Conservation (phyloP, 1,140 invertebrate genomes). For the Caerostris darwini region DNA sequence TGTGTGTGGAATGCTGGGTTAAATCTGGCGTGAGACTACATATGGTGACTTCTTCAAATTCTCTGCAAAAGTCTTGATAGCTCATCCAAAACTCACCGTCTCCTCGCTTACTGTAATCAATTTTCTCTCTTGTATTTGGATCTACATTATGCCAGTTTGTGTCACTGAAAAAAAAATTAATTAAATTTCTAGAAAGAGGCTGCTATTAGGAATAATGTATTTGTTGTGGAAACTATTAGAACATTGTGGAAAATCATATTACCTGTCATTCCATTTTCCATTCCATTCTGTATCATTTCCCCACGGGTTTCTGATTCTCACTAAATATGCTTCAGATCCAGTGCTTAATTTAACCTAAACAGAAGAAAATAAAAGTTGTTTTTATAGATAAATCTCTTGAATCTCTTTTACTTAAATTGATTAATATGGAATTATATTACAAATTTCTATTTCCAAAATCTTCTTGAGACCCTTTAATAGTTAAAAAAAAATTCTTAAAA, state of each 20-base stretch:
- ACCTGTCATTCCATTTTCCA: constrained; percentile 97
- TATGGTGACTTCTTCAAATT: constrained; percentile 84
- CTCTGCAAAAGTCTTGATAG: constrained; percentile 82
- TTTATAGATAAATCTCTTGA: no score
- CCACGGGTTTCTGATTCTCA: constrained; percentile 97
- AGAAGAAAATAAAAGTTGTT: not conserved
- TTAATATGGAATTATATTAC: no score
- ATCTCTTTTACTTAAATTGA: no score
- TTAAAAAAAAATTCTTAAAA: no score
- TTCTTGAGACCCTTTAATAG: no score
- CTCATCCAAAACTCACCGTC: constrained; percentile 85
- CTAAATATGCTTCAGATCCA: constrained; percentile 82
- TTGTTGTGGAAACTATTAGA: not conserved
- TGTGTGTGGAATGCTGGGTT: not conserved
- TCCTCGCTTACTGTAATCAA: constrained; percentile 80
- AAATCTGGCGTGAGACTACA: constrained; percentile 83
- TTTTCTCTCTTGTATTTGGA: constrained; percentile 81
- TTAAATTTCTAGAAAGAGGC: not conserved
- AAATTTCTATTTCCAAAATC: no score
- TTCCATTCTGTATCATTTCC: constrained; percentile 98
- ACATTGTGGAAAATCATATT: constrained; percentile 79
- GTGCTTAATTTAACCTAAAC: constrained; percentile 71
- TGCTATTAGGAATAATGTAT: no score
- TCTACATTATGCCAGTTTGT: constrained; percentile 83
- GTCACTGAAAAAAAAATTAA: constrained; percentile 80